These are phyloP conservation scores for Eciton burchellii DNA, from an alignment of 1,140 invertebrate species.

Conservation along the genomic window DNA sequence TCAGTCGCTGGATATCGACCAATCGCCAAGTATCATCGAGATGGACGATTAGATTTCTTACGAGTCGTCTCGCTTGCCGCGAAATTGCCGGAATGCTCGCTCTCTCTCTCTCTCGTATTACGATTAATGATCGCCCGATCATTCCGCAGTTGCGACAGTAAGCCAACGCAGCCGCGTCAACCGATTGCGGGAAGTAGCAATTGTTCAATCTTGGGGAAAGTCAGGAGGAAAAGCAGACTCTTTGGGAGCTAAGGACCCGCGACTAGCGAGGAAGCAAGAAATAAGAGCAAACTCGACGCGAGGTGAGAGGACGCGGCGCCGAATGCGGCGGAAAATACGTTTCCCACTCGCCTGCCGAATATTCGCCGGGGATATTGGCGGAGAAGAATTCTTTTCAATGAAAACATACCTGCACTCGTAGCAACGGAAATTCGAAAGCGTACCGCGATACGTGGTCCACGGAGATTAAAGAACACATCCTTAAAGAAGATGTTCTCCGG, in stretches of 20 bases:
- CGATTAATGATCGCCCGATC: neutral
- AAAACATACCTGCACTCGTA: conserved; percentile 12
- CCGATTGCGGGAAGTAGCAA: conserved; percentile 7
- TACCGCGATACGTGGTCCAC: neutral
- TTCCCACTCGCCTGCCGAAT: conserved; percentile 27
- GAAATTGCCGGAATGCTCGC: no score
- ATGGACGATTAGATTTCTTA: conserved; percentile 1
- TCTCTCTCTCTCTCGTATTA: neutral
- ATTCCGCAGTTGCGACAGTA: neutral
- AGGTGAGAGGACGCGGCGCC: conserved; percentile 20
- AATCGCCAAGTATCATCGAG: neutral
- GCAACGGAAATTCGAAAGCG: conserved; percentile 37
- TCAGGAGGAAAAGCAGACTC: neutral
- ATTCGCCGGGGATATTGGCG: conserved; percentile 41
- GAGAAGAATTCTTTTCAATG: conserved; percentile 25
- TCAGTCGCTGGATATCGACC: no score
- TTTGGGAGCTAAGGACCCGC: conserved; percentile 39
- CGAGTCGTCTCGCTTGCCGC: neutral
- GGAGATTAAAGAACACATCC: conserved; percentile 42
- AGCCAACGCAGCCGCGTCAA: neutral
- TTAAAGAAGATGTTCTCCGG: conserved; percentile 30
- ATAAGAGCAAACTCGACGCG: conserved; percentile 25
- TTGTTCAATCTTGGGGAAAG: neutral
- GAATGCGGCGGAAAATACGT: conserved; percentile 43
- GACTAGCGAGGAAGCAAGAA: conserved; percentile 18